Conservation (phyloP, 2,888 invertebrate genomes). For the Hipparchia sbordonii region DNA sequence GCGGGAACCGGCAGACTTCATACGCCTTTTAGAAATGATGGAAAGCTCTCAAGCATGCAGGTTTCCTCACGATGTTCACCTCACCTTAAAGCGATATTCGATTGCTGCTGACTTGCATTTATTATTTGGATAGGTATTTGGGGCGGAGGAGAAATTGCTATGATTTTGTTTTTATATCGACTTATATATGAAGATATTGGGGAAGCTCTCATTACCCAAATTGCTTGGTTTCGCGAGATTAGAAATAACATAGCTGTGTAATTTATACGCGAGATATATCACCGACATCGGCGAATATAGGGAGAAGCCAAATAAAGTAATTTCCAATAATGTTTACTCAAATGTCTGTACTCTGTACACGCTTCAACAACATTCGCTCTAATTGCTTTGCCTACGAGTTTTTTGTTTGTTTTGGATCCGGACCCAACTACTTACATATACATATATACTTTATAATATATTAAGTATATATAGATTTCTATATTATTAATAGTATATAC, state of each 20-base stretch:
- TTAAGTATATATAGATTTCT: no score
- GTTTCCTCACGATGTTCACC: no score
- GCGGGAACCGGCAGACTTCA: no score
- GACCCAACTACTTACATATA: not conserved
- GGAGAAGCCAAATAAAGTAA: constrained; percentile 1
- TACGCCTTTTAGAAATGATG: no score
- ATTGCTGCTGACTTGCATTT: no score
- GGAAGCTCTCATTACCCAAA: not conserved
- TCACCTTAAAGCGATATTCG: no score
- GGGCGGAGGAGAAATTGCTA: no score
- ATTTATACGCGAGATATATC: constrained; percentile 11
- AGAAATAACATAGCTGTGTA: not conserved
- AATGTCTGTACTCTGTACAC: not conserved
- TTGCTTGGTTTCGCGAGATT: constrained; percentile 2
- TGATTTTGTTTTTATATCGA: no score
- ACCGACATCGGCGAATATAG: not conserved
- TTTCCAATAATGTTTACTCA: constrained; percentile 7
- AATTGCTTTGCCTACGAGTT: not conserved
- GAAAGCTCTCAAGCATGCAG: no score
- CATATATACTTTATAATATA: no score
- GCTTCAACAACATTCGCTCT: not conserved
- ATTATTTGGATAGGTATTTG: no score
- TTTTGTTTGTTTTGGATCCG: not conserved
- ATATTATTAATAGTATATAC: no score
- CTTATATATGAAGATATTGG: not conserved